Conservation (phyloP, 2,113 vertebrate genomes). For the Setophaga kirtlandii region DNA sequence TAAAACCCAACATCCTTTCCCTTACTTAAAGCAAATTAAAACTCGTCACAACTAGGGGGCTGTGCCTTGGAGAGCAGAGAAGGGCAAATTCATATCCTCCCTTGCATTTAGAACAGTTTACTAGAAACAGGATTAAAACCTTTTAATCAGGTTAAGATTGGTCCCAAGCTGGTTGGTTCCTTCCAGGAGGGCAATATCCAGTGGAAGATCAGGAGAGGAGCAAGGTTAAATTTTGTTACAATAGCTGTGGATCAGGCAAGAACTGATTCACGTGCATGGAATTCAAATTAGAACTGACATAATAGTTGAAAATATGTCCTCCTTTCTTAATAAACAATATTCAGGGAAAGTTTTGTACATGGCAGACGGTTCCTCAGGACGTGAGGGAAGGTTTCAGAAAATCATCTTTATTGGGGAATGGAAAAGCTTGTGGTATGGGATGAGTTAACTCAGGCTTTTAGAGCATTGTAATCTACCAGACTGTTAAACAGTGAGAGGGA, state of each 20-base stretch:
- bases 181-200: neutral
- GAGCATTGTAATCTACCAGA: conserved; percentile 69
- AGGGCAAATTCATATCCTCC: neutral
- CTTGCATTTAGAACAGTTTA: neutral
- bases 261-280: neutral
- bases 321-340: neutral
- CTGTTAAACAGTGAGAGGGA: conserved; percentile 74
- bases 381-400: neutral
- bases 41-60: neutral
- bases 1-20: neutral
- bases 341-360: neutral
- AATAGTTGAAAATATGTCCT: neutral
- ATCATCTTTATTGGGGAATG: neutral
- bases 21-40: conserved; percentile 2
- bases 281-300: neutral
- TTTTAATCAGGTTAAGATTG: neutral
- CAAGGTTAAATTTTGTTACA: neutral
- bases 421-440: conserved; percentile 23
- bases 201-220: neutral
- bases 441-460: conserved; percentile 67
- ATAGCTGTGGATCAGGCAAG: neutral
- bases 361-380: neutral
- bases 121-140: neutral
- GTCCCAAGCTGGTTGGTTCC: neutral
- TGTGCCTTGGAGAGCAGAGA: neutral